A percentile compares a stretch with the other conserved stretches of the same genome.
phyloP scores from a whole-genome alignment of 2,888 invertebrate species.

The Oconnorella tubifera region DNA sequence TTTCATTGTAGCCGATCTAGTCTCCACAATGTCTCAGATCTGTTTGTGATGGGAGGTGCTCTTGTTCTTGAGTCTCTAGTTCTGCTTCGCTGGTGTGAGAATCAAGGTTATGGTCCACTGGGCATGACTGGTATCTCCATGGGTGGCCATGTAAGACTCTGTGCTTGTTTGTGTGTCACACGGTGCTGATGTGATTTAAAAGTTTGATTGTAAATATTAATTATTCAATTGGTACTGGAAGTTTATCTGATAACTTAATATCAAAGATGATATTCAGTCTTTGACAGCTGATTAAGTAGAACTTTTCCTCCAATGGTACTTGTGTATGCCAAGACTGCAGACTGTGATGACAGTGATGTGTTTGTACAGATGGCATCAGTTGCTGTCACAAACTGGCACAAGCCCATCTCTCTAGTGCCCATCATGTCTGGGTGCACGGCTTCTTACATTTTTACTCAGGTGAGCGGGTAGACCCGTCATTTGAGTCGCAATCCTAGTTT shows the following conservation, averaged over 20 bases:
- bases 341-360: too few species aligned
- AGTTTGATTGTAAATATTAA: too few species aligned
- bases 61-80: constrained; percentile 87
- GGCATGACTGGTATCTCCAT: constrained; percentile 93
- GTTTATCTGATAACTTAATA: too few species aligned
- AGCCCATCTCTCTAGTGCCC: constrained; percentile 87
- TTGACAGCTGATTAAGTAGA: too few species aligned
- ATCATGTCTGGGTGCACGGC: constrained; percentile 98
- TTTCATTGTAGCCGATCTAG: constrained; percentile 79
- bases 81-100: constrained; percentile 88
- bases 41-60: constrained; percentile 98
- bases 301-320: too few species aligned
- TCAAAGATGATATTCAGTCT: too few species aligned
- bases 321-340: too few species aligned
- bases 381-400: constrained; percentile 92
- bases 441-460: constrained; percentile 82
- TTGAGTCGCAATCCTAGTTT: not conserved
- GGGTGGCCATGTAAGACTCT: constrained; percentile 92
- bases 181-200: not conserved
- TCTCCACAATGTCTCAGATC: constrained; percentile 90
- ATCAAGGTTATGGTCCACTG: constrained; percentile 81
- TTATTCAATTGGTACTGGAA: too few species aligned
- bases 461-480: constrained; percentile 25
- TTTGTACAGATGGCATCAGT: constrained; percentile 90
- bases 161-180: too few species aligned